A percentile compares a stretch with the other conserved stretches of the same genome.
These are phyloP conservation scores for Luperina testacea DNA, from an alignment of 2,888 invertebrate species.

Conservation along the genomic window DNA sequence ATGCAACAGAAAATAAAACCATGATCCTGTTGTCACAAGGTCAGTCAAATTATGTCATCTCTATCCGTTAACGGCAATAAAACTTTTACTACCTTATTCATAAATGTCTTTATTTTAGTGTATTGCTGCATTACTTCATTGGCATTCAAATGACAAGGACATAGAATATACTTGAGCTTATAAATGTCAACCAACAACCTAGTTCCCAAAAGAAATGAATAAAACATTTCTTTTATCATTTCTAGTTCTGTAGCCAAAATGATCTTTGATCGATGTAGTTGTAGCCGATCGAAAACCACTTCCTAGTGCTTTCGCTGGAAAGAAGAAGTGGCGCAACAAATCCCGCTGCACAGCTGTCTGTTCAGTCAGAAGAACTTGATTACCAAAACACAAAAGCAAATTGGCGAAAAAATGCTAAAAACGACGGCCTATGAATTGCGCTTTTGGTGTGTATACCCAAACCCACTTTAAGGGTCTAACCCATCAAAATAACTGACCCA, in stretches of 20 bases:
- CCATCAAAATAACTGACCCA: not conserved
- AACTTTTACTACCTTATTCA: conserved; percentile 9
- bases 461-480: not conserved
- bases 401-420: not conserved
- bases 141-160: conserved; percentile 35
- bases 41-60: not conserved
- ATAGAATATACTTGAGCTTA: conserved; percentile 11
- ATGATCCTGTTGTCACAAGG: not conserved
- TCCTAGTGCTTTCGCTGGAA: not conserved
- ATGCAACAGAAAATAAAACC: not conserved
- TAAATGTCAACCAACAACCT: not conserved
- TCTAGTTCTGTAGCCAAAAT: not conserved
- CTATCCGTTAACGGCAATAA: not conserved
- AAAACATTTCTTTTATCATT: not conserved
- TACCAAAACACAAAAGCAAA: not conserved
- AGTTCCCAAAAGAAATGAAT: not conserved
- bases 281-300: not conserved
- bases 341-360: not conserved
- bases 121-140: conserved; percentile 16
- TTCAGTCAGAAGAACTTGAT: not conserved
- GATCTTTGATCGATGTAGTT: not conserved
- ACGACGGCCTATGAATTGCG: not conserved
- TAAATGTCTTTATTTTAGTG: conserved; percentile 1
- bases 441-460: not conserved
- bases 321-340: not conserved